Conservation (phyloP, 2,888 invertebrate genomes). For the Plemyria rubiginata region DNA sequence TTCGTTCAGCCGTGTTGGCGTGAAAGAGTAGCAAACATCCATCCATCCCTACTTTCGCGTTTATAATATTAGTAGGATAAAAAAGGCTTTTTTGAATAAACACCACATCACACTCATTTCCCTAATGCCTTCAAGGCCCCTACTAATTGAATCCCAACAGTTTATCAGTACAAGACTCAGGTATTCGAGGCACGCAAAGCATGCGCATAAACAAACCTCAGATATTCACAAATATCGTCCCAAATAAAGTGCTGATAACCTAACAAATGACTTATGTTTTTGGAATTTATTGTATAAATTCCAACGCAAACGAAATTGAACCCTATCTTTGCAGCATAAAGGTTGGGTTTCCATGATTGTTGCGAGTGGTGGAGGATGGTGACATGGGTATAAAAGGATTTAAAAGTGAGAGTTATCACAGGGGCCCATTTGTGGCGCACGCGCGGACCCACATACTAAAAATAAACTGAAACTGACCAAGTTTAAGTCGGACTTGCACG, state of each 20-base stretch:
- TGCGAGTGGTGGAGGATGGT: conserved; percentile 52
- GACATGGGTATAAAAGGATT: conserved; percentile 77
- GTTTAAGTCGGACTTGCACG: neutral
- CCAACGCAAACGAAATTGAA: conserved; percentile 35
- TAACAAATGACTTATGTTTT: conserved; percentile 82
- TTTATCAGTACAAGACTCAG: conserved; percentile 51
- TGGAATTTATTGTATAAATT: conserved; percentile 72
- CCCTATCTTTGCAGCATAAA: conserved; percentile 44
- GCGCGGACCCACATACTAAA: conserved; percentile 74
- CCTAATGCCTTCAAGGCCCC: conserved; percentile 20
- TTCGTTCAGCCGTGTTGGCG: too few species aligned
- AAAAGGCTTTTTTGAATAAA: neutral
- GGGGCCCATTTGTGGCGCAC: conserved; percentile 81
- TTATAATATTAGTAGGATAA: too few species aligned
- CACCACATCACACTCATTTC: conserved; percentile 4
- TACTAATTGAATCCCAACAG: conserved; percentile 49
- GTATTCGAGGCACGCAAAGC: conserved; percentile 58
- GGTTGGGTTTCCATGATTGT: conserved; percentile 45
- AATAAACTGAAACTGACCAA: conserved; percentile 48
- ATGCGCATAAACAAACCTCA: conserved; percentile 66
- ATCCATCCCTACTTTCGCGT: too few species aligned
- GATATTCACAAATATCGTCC: conserved; percentile 73
- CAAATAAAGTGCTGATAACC: conserved; percentile 84
- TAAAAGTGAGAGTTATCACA: conserved; percentile 84
- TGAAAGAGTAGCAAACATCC: too few species aligned